Base-by-base conservation (phyloP, 1,140 invertebrate genomes). In the Aleiodes sp. region DNA sequence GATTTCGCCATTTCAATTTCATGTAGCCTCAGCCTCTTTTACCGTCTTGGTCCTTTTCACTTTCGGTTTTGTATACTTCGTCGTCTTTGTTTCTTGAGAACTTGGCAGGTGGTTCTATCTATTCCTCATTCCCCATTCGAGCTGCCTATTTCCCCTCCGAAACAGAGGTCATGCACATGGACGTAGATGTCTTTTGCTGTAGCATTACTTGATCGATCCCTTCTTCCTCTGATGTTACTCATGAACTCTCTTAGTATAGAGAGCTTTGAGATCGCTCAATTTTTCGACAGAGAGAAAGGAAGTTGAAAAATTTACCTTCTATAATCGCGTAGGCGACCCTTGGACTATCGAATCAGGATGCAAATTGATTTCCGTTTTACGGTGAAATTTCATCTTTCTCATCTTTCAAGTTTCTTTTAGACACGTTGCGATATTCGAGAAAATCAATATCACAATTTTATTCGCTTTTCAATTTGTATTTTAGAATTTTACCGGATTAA, bases 1-100 rank as follows among this genome's bases (percentile, higher is more conserved):
- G 80, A 80, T 82, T 82, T 82, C 78, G 78, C 80, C 79, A 82
- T 82, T 82, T 82, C 80, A 82, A 82, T 82, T 82, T 82, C 70
- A 72, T 77, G 37, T 62, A 46, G n/a, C 41, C 28, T 60, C 19
- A 10, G 33, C 29, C 24, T 68, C 37, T 43, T 68, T 19, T 60
- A 24, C 24, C 41, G 21, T 43, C 28, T 61, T 60, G 14, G 29
- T 26, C 14, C 66, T 60, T 16, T 39, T 31, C 62, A 64, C 62
- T 41, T 24, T 33, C 46, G 39, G 35, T 68, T 61, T 31, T 19
- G 37, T 24, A 35, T 61, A 41, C 69, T 60, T 39, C 52, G 46
- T 41, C 24, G 56, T 60, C 69, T 60, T 39, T 62, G 46, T 41
- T 26, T 64, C 68, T 39, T 64, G 68, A 70, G 68, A 70, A 70